Conservation (phyloP, 2,113 vertebrate species). For the Dipodomys stephensi region DNA sequence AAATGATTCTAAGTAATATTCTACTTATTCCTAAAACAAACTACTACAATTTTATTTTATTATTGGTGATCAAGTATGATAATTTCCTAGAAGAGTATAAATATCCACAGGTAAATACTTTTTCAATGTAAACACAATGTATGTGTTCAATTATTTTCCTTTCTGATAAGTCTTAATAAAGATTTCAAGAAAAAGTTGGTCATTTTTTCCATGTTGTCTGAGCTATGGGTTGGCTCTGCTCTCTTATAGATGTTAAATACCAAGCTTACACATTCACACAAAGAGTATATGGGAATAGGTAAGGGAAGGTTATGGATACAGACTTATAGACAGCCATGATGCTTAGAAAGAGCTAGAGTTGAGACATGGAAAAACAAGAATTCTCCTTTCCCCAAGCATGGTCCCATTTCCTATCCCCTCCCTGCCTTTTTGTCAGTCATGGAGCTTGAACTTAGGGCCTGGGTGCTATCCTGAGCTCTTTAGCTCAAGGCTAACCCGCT, state of each 20-base stretch:
- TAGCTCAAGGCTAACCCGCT: no score
- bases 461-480: no score
- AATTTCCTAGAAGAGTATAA: not conserved
- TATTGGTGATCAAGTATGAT: not conserved
- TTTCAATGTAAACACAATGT: not conserved
- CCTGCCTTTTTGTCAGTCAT: no score
- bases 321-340: not conserved
- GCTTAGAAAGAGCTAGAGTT: not conserved
- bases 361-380: not conserved
- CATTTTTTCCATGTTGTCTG: not conserved
- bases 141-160: not conserved
- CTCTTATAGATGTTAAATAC: not conserved
- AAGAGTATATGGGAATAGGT: not conserved
- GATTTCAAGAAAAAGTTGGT: not conserved
- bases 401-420: not conserved
- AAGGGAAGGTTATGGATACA: not conserved
- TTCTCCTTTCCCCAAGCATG: not conserved
- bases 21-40: not conserved
- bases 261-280: not conserved
- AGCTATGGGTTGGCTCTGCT: not conserved
- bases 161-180: not conserved
- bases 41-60: not conserved
- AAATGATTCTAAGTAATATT: not conserved
- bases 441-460: no score
- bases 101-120: not conserved